phyloP scores from a whole-genome alignment of 2,888 invertebrate species.

The Seira sanloemensis region DNA sequence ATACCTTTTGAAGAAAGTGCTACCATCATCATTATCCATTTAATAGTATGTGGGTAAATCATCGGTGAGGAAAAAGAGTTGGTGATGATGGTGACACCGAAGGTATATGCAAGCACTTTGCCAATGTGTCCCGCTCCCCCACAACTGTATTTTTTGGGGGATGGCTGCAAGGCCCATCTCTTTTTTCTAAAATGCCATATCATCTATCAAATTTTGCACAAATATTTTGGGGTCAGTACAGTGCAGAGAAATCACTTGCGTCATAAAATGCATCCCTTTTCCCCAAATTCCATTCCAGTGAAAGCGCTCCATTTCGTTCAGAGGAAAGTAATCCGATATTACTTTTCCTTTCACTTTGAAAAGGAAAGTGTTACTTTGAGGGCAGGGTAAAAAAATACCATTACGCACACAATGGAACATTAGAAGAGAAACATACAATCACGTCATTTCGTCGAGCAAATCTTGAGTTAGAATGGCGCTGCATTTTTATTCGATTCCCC shows the following conservation, averaged over 20 bases:
- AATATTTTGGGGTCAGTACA: background rate
- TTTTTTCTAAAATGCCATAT: too few species aligned
- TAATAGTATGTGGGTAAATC: too few species aligned
- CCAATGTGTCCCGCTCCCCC: too few species aligned
- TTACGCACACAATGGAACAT: background rate
- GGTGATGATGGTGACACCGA: too few species aligned
- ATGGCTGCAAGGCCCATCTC: too few species aligned
- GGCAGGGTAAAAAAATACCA: too few species aligned
- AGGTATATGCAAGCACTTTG: too few species aligned
- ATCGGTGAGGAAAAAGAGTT: too few species aligned
- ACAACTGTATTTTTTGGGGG: too few species aligned
- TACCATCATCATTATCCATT: too few species aligned
- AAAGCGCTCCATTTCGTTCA: background rate
- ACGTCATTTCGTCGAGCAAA: constrained; percentile 2
- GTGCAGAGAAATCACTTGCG: background rate
- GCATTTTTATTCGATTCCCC: background rate
- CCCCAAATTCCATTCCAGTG: background rate
- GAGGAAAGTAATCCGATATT: background rate
- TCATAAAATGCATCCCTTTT: background rate
- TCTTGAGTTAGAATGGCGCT: background rate
- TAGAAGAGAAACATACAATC: background rate
- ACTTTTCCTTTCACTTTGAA: background rate
- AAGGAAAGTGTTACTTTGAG: background rate
- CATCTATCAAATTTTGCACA: too few species aligned
- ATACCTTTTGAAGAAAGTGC: too few species aligned